These are phyloP conservation scores for Paedocypris micromegethes DNA, from an alignment of 2,797 vertebrate species.

Conservation along the genomic window DNA sequence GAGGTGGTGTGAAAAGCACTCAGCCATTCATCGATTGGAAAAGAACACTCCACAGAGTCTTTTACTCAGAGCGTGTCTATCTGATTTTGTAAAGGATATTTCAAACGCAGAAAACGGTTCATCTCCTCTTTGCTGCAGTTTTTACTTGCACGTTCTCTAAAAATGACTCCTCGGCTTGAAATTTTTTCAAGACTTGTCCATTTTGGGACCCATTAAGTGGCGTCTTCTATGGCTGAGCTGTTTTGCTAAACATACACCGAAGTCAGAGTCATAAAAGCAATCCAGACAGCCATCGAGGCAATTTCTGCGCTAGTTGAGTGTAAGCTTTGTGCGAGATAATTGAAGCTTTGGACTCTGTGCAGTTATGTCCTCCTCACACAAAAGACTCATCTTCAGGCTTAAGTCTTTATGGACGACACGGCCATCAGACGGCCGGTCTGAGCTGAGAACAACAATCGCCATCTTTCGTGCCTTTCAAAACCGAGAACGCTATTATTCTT, in stretches of 20 bases:
- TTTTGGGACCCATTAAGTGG: not conserved
- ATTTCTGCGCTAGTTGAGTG: constrained; percentile 1
- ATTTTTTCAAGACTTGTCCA: too few species aligned
- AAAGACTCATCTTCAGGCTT: constrained; percentile 16
- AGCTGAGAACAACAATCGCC: not conserved
- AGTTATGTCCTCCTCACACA: constrained; percentile 5
- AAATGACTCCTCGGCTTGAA: not conserved
- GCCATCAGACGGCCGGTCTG: constrained; percentile 10
- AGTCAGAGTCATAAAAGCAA: constrained; percentile 5
- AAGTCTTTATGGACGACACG: constrained; percentile 9
- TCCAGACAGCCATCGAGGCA: constrained; percentile 20
- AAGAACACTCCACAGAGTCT: not conserved
- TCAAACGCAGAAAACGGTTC: not conserved
- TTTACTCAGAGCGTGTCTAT: too few species aligned
- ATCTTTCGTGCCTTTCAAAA: constrained; percentile 4
- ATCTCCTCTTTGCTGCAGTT: not conserved
- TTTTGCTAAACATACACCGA: constrained; percentile 12
- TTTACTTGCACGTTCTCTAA: not conserved
- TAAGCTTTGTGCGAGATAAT: constrained; percentile 21
- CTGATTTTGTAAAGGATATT: too few species aligned
- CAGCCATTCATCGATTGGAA: not conserved
- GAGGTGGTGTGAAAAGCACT: not conserved
- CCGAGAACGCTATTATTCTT: not conserved
- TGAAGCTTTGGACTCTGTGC: constrained; percentile 12
- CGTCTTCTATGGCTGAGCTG: not conserved